Evolutionary conservation across 2,797 vertebrate genomes (phyloP), one percentile per base, ranked within the genome.

Genomic region (Carcharodon carcharias): DNA sequence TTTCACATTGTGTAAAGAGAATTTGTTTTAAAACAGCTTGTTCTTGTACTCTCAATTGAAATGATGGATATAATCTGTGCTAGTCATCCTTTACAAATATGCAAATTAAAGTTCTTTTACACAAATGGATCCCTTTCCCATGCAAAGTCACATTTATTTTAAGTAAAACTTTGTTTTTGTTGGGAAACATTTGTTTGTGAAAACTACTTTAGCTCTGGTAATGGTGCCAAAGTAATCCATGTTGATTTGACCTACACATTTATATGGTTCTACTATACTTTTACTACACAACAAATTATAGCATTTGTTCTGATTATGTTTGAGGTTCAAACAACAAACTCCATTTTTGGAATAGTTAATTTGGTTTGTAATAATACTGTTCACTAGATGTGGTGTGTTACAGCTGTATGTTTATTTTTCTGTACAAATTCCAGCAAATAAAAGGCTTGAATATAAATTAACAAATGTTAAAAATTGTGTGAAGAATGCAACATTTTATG

Each of bases 381-480:
- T 95, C 63, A 28, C 21, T 9, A 31, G 63, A 26, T 95, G 93
- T 95, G 45, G 94, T 73, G 69, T 69, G 54, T 16, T 77, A 56
- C 31, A 56, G 94, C 94, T 95, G 87, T 89, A 54, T 95, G 45
- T 95, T 77, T 73, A 54, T 73, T 73, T 95, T 73, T 73, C 94
- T 73, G 50, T 77, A 56, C 94, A 95, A 95, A 95, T 11, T 71
- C 67, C 93, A 71, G 69, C 69, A 77, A 95, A 95, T 95, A 95
- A 95, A 95, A 71, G 12, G 67, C 50, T 95, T 35, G 50, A 56
- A 54, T 73, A 95, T 73, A 73, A 95, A 95, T 69, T 31, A 95
- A 94, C 16, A 50, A 61, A 91, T 31, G 28, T 56, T 91, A 91
- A 91, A 91, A 91, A 35, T 67, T n/a, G 56, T 91, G 93, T 28